These are phyloP conservation scores for Calyptommatus sinebrachiatus DNA, from an alignment of 2,113 vertebrate genomes.

Conservation along the genomic window DNA sequence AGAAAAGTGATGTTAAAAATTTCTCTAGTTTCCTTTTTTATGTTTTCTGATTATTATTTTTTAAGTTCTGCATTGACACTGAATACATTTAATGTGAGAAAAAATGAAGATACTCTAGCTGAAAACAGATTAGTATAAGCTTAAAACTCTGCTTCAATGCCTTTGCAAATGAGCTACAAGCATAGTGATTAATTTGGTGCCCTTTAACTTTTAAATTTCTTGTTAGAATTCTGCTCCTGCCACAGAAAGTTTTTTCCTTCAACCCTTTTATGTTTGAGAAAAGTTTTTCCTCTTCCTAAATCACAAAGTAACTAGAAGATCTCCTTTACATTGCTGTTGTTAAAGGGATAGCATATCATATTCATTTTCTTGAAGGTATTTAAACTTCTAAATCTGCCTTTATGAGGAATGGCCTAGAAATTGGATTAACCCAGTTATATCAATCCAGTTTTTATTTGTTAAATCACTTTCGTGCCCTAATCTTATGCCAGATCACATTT, in stretches of 20 bases:
- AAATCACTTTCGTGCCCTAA: not conserved
- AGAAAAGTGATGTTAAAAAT: not conserved
- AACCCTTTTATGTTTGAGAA: conserved; percentile 24
- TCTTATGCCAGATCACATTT: not conserved
- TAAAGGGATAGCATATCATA: conserved; percentile 24
- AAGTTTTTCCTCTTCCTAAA: conserved; percentile 18
- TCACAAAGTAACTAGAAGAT: conserved; percentile 21
- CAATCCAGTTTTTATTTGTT: not conserved
- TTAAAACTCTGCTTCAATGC: not conserved
- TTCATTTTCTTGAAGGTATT: conserved; percentile 1
- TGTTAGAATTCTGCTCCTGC: conserved; percentile 17
- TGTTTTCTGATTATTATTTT: not conserved
- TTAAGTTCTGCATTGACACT: conserved; percentile 17
- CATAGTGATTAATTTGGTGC: conserved; percentile 25
- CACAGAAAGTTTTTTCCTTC: not conserved
- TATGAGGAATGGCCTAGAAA: conserved; percentile 23
- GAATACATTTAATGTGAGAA: conserved; percentile 7
- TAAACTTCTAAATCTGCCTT: conserved; percentile 6
- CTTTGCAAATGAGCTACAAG: conserved; percentile 35
- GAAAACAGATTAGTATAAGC: not conserved
- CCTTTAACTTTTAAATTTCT: conserved; percentile 28
- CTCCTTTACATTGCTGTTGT: conserved; percentile 12
- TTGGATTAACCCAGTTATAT: not conserved
- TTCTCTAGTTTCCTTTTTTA: not conserved
- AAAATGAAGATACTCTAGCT: not conserved